These are phyloP conservation scores for Marcusenius ussheri DNA, from an alignment of 2,113 vertebrate genomes.

Conservation along the genomic window DNA sequence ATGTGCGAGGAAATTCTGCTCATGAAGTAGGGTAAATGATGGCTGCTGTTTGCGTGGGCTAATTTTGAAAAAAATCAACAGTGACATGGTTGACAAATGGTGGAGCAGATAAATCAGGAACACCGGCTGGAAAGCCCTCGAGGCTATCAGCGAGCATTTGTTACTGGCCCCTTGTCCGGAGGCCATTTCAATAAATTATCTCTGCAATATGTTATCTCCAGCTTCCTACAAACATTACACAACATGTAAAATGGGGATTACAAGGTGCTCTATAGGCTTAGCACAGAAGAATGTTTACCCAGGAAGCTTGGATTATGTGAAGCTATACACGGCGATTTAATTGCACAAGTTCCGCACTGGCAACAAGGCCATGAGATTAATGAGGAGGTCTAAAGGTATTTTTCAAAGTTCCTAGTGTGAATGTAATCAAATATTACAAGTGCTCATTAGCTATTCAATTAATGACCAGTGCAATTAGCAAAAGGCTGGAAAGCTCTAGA, in stretches of 20 bases:
- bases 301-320: neutral
- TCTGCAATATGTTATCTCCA: neutral
- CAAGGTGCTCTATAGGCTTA: neutral
- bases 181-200: slow-evolving; percentile 5
- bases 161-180: neutral
- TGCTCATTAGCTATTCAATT: neutral
- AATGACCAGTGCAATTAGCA: neutral
- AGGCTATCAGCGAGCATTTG: slow-evolving; percentile 2
- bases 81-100: slow-evolving; percentile 4
- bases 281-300: neutral
- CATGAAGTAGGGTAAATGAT: neutral
- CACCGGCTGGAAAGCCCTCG: neutral
- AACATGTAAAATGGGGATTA: neutral
- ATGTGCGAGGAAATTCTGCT: neutral
- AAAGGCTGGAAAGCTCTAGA: neutral
- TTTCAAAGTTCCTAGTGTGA: neutral
- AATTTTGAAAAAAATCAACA: neutral
- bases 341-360: neutral
- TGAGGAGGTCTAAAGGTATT: neutral
- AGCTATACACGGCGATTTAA: neutral
- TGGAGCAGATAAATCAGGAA: neutral
- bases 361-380: neutral
- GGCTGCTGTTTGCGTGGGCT: neutral
- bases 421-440: neutral
- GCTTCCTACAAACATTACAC: neutral